Evolutionary conservation across 2,888 invertebrate genomes (phyloP), one percentile per base, ranked within the genome.

Genomic region (Phragmatobia fuliginosa): DNA sequence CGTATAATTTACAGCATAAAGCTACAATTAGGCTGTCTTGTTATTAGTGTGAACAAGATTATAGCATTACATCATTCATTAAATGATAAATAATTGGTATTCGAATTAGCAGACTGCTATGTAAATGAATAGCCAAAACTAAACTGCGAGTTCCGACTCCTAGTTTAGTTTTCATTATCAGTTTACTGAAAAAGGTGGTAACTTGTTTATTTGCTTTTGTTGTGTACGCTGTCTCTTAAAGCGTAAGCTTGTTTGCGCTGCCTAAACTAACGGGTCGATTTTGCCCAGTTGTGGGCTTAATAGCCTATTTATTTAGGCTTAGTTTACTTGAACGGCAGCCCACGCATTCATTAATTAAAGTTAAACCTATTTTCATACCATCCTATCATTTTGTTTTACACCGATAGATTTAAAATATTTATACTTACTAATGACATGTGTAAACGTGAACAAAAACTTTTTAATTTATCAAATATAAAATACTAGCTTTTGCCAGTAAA

Each of bases 311-410:
- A 71, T 74, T 76, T 74, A 76, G 83, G 83, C 78, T 71, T 64
- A 66, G 68, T 71, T 81, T 96, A 92, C 97, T 96, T 96, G 74
- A 99, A 64, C n/a, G 67, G 58, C 52, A 36, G 58, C 61, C 70
- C 25, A 71, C 45, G 56, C 52, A 65, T 62, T 69, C 38, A 68
- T 79, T 75, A 72, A 79, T 75, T 75, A 67, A 38, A 58, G 28
- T 66, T 70, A 49, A n/a, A 65, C 36, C 64, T 10, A 7, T 65
- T 77, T 67, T 74, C 67, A 32, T 11, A 60, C 25, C 32, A 31
- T 52, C 28, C 41, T n/a, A 62, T 21, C 31, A 32, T 21, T 32
- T 59, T 31, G 59, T 36, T 63, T 45, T 16, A 21, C 31, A 5
- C 28, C 41, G 5, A 21, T 58, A 25, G 41, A 21, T 62, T 10